A percentile compares a stretch with the other conserved stretches of the same genome.
Conservation (phyloP, 2,113 vertebrate genomes). For the Bubo scandiacus region DNA sequence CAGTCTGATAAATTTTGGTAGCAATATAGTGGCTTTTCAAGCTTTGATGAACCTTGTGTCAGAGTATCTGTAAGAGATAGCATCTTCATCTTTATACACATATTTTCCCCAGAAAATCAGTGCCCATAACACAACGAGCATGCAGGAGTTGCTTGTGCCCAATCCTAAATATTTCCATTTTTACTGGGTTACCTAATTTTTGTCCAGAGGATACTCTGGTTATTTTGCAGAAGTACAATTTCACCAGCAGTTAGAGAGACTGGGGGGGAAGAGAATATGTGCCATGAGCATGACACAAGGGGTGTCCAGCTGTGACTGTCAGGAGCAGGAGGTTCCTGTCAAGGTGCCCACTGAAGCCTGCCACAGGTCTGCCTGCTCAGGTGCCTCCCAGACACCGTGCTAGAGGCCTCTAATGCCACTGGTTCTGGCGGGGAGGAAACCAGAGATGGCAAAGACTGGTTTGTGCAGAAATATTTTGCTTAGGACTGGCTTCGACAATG, state of each 20-base stretch:
- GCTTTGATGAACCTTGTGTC: background rate
- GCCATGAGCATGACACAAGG: accelerated
- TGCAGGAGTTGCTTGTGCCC: background rate
- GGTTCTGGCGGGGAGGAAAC: background rate
- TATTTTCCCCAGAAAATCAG: background rate
- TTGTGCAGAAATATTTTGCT: background rate
- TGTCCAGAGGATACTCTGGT: background rate
- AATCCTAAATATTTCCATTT: background rate
- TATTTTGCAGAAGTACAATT: background rate
- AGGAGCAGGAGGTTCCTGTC: background rate
- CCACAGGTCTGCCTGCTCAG: background rate
- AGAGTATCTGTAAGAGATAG: background rate
- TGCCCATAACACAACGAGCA: background rate
- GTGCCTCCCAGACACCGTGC: accelerated
- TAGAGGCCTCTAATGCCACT: background rate
- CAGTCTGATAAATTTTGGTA: background rate
- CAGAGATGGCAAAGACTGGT: background rate
- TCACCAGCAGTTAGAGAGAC: background rate
- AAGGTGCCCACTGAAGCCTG: background rate
- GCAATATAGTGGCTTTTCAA: background rate
- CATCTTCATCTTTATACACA: background rate
- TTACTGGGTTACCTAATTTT: background rate
- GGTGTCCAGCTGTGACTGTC: background rate
- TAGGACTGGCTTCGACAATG: background rate
- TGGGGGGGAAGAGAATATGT: background rate